These are phyloP conservation scores for Darevskia nairensis DNA, from an alignment of 2,797 vertebrate genomes.

Conservation along the genomic window DNA sequence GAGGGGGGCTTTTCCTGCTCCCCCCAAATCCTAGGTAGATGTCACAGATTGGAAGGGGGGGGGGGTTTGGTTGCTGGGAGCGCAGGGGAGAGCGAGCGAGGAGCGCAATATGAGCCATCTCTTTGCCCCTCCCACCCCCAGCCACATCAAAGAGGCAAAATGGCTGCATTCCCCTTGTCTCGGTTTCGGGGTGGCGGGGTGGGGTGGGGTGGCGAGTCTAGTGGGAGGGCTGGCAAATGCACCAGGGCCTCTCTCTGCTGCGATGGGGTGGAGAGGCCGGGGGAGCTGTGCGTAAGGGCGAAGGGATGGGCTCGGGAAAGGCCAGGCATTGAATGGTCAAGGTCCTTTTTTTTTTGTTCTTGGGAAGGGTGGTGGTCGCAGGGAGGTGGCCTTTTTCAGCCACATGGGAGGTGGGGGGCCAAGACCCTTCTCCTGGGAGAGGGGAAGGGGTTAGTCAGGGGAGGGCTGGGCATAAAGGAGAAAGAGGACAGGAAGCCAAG, in stretches of 20 bases:
- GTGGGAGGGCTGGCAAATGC: not conserved
- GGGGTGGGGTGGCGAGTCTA: not conserved
- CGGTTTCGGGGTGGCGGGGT: slow-evolving; percentile 18
- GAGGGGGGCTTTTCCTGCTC: not conserved
- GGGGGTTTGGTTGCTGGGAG: no score
- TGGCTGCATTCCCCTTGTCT: slow-evolving; percentile 50
- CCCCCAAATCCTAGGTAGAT: not conserved
- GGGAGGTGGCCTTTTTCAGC: not conserved
- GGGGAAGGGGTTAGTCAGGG: not conserved
- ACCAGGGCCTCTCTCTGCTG: not conserved
- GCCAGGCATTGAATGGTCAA: slow-evolving; percentile 15
- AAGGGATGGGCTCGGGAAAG: not conserved
- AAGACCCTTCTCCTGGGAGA: not conserved
- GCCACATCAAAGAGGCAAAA: slow-evolving; percentile 52
- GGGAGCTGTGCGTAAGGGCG: not conserved
- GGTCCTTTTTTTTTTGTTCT: not conserved
- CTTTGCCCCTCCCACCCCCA: slow-evolving; percentile 44
- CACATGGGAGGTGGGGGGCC: not conserved
- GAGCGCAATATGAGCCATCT: not conserved
- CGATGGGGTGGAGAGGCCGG: not conserved
- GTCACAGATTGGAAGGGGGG: not conserved
- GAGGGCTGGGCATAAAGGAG: not conserved
- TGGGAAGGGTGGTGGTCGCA: not conserved
- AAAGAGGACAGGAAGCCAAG: not conserved
- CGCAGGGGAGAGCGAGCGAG: no score